phyloP scores from a whole-genome alignment of 2,797 vertebrate genomes.

The Manis crassicaudata region DNA sequence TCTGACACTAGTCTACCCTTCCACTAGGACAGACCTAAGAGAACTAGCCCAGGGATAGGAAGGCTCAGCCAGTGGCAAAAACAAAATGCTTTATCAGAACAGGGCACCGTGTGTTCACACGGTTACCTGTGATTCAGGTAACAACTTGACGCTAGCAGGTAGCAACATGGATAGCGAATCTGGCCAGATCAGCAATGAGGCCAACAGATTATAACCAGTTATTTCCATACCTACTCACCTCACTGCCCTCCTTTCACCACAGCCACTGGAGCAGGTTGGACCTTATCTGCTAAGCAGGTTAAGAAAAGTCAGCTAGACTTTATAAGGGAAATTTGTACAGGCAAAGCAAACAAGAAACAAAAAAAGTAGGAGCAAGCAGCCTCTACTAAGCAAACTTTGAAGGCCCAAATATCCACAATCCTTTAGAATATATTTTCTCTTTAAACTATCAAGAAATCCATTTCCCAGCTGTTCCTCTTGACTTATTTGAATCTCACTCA shows the following conservation, averaged over 20 bases:
- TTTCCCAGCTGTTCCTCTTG: background rate
- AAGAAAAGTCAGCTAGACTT: background rate
- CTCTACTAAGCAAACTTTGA: background rate
- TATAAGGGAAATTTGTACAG: background rate
- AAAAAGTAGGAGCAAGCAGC: background rate
- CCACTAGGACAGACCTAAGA: too few relatives aligned
- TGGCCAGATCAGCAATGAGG: background rate
- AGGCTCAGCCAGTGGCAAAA: background rate
- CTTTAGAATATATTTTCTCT: conserved; percentile 14
- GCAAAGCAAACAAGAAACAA: background rate
- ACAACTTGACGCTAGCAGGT: background rate
- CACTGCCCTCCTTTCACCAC: background rate
- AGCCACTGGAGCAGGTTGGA: background rate
- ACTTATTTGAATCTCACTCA: background rate
- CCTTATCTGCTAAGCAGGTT: background rate
- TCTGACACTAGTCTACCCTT: background rate
- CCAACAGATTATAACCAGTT: background rate
- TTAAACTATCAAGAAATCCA: background rate
- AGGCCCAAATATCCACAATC: background rate
- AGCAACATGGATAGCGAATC: background rate
- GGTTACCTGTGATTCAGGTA: background rate
- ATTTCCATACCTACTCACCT: background rate
- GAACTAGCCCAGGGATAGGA: background rate
- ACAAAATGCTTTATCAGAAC: background rate
- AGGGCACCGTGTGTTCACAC: background rate